Percentiles rank a stretch among this genome's conserved stretches.
These are phyloP conservation scores for Antennarius maculatus DNA, from an alignment of 2,797 vertebrate species.

Conservation along the genomic window DNA sequence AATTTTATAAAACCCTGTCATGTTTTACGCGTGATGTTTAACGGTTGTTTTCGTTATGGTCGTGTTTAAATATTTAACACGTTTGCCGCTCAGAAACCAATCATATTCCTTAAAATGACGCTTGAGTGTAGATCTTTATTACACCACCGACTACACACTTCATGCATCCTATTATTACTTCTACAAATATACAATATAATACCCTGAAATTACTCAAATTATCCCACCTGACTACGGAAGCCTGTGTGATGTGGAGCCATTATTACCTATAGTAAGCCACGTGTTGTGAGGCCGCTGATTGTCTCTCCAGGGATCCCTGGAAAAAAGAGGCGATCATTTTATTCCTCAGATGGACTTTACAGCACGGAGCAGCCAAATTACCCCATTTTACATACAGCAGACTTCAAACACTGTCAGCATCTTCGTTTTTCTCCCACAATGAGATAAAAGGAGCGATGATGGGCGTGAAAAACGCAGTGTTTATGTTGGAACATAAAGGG, in stretches of 20 bases:
- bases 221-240: slow-evolving; percentile 2
- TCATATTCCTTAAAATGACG: background rate
- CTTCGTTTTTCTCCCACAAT: background rate
- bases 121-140: background rate
- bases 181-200: background rate
- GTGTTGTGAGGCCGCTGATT: slow-evolving; percentile 61
- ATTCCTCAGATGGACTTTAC: slow-evolving; percentile 38
- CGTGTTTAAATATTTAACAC: background rate
- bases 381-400: slow-evolving; percentile 4
- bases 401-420: slow-evolving; percentile 4
- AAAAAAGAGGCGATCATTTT: slow-evolving; percentile 47
- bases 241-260: slow-evolving; percentile 19
- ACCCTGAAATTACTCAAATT: background rate
- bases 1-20: background rate
- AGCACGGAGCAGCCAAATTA: slow-evolving; percentile 18
- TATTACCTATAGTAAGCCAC: slow-evolving; percentile 56
- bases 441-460: background rate
- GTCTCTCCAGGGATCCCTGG: slow-evolving; percentile 64
- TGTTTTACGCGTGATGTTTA: background rate
- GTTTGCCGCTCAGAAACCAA: no score
- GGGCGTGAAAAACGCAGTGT: slow-evolving; percentile 2
- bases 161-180: background rate
- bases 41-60: no score
- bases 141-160: no score
- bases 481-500: background rate